Conservation (phyloP, 2,888 invertebrate species). For the Caradrina clavipalpis region DNA sequence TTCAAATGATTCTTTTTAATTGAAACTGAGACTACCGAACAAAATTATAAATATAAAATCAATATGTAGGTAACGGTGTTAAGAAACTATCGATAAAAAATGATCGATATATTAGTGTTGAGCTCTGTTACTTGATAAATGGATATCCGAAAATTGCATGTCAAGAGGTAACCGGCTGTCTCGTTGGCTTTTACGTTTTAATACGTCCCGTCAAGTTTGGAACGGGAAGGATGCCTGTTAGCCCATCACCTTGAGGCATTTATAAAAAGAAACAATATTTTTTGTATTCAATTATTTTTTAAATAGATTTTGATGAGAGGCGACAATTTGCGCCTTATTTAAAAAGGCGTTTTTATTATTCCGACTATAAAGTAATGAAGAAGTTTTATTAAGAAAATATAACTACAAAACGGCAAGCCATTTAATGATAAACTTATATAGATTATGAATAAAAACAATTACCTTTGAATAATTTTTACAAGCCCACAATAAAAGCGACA, state of each 20-base stretch:
- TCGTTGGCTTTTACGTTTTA: constrained; percentile 84
- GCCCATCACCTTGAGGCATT: constrained; percentile 78
- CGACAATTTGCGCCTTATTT: constrained; percentile 37
- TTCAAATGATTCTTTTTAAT: constrained; percentile 56
- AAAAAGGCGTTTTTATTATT: neutral
- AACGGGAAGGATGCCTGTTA: constrained; percentile 75
- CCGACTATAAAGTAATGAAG: neutral
- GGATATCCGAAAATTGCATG: constrained; percentile 89
- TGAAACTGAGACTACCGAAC: constrained; percentile 59
- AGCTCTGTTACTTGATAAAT: constrained; percentile 80
- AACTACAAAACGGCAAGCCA: neutral
- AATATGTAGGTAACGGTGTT: constrained; percentile 55
- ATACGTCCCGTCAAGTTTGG: constrained; percentile 80
- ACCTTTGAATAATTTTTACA: constrained; percentile 44
- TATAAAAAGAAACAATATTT: constrained; percentile 54
- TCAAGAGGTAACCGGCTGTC: constrained; percentile 87
- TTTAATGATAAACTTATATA: constrained; percentile 3
- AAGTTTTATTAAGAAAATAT: constrained; percentile 21
- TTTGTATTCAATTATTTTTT: constrained; percentile 60
- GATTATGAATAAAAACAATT: constrained; percentile 26
- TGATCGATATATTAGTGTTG: constrained; percentile 69
- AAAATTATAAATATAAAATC: constrained; percentile 53
- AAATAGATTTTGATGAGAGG: constrained; percentile 37
- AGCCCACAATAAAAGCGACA: constrained; percentile 28
- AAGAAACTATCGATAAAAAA: constrained; percentile 72